A percentile compares a stretch with the other conserved stretches of the same genome.
Evolutionary conservation across 2,888 invertebrate species (phyloP).

Genomic region (Epistrophe eligans): DNA sequence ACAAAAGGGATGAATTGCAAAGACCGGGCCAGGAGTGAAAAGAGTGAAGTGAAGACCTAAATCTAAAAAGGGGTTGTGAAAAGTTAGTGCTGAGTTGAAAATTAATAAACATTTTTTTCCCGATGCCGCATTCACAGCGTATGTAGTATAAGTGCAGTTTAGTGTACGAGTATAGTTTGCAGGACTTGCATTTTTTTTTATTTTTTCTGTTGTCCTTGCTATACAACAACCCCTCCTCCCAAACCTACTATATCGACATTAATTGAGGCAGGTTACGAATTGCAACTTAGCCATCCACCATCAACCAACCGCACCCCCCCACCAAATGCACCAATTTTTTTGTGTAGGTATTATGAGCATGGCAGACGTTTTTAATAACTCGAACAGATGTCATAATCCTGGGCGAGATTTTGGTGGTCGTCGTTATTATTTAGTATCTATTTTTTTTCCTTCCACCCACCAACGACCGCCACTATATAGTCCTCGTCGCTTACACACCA

Average conservation of each 20-base stretch:
- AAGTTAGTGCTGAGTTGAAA: constrained; percentile 69
- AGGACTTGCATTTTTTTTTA: constrained; percentile 35
- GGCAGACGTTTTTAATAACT: constrained; percentile 75
- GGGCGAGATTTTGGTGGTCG: constrained; percentile 54
- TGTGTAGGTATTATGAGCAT: constrained; percentile 15
- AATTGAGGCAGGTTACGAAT: constrained; percentile 75
- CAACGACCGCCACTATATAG: background rate
- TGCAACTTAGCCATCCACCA: constrained; percentile 18
- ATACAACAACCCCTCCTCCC: background rate
- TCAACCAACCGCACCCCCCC: constrained; percentile 4
- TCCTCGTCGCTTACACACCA: background rate
- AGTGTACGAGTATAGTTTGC: constrained; percentile 39
- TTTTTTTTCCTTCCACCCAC: constrained; percentile 1
- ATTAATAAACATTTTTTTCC: constrained; percentile 69
- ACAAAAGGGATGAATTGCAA: background rate
- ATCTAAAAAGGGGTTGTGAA: constrained; percentile 21
- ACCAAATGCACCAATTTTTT: constrained; percentile 3
- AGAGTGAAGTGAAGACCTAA: background rate
- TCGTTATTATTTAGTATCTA: constrained; percentile 17
- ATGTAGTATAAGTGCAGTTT: constrained; percentile 34
- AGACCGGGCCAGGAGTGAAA: background rate
- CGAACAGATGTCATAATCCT: constrained; percentile 76
- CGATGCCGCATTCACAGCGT: constrained; percentile 8
- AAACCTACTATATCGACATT: constrained; percentile 2
- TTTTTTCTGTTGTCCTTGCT: background rate